A percentile compares a stretch with the other conserved stretches of the same genome.
Evolutionary conservation across 2,797 vertebrate genomes (phyloP).

Genomic region (Muscicapa comitata): DNA sequence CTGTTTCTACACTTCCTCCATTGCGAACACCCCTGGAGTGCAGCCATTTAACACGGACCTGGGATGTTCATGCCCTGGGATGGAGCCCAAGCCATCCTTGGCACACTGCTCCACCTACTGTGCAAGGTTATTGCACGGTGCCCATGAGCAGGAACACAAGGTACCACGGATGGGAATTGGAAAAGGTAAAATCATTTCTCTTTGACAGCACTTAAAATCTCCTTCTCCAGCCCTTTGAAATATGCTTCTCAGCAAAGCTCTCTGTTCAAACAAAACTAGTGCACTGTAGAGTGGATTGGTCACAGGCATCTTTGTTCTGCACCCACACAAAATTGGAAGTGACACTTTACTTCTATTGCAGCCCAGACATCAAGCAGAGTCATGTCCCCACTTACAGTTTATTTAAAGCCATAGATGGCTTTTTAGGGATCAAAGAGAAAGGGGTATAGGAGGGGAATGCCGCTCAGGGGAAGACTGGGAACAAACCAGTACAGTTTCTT

Average conservation of each 20-base stretch:
- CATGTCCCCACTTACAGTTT: background rate
- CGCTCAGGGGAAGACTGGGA: background rate
- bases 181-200: background rate
- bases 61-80: background rate
- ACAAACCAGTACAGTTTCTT: background rate
- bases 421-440: conserved; percentile 56
- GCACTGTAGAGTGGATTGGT: conserved; percentile 35
- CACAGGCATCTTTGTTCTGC: conserved; percentile 62
- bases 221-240: conserved; percentile 27
- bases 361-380: conserved; percentile 60
- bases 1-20: background rate
- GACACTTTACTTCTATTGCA: conserved; percentile 58
- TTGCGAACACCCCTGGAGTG: background rate
- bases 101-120: background rate
- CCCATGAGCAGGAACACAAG: background rate
- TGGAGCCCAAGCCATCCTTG: background rate
- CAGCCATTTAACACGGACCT: background rate
- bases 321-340: conserved; percentile 57
- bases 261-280: conserved; percentile 1
- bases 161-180: background rate
- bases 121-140: background rate
- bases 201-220: conserved; percentile 27
- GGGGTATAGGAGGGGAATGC: background rate
- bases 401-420: conserved; percentile 46
- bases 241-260: background rate